Evolutionary conservation across 2,113 vertebrate species (phyloP).

Genomic region (Psittacus erithacus): DNA sequence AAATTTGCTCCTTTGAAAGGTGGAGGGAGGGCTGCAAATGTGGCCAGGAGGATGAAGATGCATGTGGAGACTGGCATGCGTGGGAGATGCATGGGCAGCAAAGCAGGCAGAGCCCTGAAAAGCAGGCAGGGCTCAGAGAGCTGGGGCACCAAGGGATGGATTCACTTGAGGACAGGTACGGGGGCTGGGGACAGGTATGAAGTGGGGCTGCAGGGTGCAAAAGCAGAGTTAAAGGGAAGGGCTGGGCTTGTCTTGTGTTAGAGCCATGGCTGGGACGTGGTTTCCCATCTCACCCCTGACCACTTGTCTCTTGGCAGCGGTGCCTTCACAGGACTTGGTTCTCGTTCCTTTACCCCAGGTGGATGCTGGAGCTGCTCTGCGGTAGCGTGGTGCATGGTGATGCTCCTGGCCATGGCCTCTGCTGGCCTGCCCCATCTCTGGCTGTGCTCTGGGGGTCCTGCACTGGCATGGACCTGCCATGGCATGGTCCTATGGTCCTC

Average conservation of each 20-base stretch:
- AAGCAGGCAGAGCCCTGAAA: background rate
- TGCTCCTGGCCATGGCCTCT: background rate
- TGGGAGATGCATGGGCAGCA: background rate
- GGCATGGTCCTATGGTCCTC: background rate
- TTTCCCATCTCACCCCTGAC: background rate
- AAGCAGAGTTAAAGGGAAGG: background rate
- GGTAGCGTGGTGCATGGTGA: fast-evolving
- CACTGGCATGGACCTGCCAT: background rate
- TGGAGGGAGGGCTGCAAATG: background rate
- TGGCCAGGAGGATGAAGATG: background rate
- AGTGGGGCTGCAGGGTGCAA: background rate
- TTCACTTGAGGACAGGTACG: too few species aligned
- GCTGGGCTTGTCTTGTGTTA: background rate
- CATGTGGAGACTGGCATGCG: background rate
- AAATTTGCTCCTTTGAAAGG: background rate
- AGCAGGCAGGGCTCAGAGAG: background rate
- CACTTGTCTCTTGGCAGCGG: fast-evolving
- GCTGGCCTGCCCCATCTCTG: background rate
- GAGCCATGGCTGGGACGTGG: background rate
- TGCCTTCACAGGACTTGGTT: background rate
- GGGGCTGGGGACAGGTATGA: background rate
- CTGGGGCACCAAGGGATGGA: background rate
- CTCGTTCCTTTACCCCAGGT: background rate
- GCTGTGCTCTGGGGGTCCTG: background rate
- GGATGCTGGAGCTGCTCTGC: background rate